Base-by-base conservation (phyloP, 1,140 invertebrate genomes). In the Druon quercuslanigerum region DNA sequence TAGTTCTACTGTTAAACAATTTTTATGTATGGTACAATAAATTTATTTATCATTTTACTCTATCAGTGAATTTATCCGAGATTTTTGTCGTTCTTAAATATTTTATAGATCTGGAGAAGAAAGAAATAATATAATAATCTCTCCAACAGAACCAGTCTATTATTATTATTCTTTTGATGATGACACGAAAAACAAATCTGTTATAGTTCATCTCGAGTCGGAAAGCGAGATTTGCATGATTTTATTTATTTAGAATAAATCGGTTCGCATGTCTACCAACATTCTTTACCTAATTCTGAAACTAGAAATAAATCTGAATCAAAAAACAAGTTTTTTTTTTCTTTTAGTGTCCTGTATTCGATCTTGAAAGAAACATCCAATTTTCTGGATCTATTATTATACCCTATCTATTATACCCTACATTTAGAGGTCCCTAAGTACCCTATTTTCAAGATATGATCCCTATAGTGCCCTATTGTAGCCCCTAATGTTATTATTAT, bases 321-420 rank as follows among this genome's bases (percentile, higher is more conserved):
- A 6, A 51, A 72, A 76, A 20, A 71, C 71, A 33, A 78, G 75
- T 56, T 56, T 56, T 54, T 56, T 56, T 56, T n/a, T 56, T 75
- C 54, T 78, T 76, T 78, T 72, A 94, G 94, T 95, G 94, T 86
- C 94, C 94, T 50, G 93, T 94, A 5, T 94, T 93, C 89, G 94
- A 95, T 85, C 88, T 94, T 52, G 93, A 94, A 82, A 82, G 90
- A 78, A 94, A 94, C 84, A 91, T 95, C 33, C 89, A 93, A 77
- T 95, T 92, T 87, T 90, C 92, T 71, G 94, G 94, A 52, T 92
- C 1, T 25, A 25, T 2, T 1, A 3, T 25, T 25, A 25, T 2
- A 3, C 1, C 1, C 1, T 2, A 25, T 25, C 1, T 33, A 33
- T 25, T 25, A 3, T 25, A 25, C 20, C 20, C 20, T 25, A 25